phyloP scores from a whole-genome alignment of 2,113 vertebrate genomes.

The Pelecanus crispus region DNA sequence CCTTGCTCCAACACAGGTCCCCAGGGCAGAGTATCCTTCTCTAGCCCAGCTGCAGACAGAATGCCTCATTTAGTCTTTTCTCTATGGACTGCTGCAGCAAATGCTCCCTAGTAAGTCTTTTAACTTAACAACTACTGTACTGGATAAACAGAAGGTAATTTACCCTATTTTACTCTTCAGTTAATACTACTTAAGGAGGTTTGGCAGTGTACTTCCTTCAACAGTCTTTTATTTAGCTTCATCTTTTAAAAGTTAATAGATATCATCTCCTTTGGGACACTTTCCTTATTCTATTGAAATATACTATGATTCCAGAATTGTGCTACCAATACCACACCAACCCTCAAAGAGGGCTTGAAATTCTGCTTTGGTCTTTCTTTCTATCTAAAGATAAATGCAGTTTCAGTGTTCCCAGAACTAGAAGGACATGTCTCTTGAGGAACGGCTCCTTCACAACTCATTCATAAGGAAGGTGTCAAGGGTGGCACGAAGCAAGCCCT shows the following conservation, averaged over 20 bases:
- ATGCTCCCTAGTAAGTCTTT: not conserved
- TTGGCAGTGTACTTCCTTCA: not conserved
- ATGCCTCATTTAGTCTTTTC: not conserved
- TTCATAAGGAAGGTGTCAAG: not conserved
- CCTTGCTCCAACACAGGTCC: not conserved
- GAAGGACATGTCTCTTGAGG: not conserved
- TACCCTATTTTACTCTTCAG: not conserved
- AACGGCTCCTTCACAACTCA: not conserved
- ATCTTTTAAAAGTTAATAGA: not conserved
- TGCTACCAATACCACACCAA: not conserved
- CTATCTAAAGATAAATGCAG: not conserved
- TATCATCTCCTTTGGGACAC: not conserved
- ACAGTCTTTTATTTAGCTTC: not conserved
- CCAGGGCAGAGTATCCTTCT: not conserved
- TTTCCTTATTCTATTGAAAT: not conserved
- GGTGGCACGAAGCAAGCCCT: not conserved
- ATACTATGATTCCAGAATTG: not conserved
- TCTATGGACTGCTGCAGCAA: not conserved
- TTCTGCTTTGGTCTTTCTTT: not conserved
- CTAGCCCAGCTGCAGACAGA: not conserved
- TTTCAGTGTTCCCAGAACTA: not conserved
- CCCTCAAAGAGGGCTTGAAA: not conserved
- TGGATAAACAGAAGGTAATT: not conserved
- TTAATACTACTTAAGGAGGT: not conserved
- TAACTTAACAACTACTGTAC: not conserved